These are phyloP conservation scores for Hoplostethus mediterraneus DNA, from an alignment of 2,797 vertebrate genomes.

Conservation along the genomic window DNA sequence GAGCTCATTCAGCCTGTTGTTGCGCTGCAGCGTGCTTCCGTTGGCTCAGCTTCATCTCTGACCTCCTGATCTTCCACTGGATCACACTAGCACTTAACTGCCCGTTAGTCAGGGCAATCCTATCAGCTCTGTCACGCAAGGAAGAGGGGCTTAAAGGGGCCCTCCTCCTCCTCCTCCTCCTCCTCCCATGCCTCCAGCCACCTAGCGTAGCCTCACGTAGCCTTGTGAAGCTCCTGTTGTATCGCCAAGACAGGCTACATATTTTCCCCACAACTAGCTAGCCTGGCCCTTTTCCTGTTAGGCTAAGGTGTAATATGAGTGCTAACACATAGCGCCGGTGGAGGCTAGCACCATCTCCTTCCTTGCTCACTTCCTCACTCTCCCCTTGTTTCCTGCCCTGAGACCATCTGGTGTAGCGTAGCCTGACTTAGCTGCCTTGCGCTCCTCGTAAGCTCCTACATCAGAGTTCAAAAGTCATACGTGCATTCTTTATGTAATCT, in stretches of 20 bases:
- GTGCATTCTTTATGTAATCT: no score
- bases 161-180: conserved; percentile 5
- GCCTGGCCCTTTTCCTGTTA: conserved; percentile 29
- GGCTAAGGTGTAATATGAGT: conserved; percentile 17
- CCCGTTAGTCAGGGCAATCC: conserved; percentile 85
- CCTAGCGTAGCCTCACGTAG: conserved; percentile 27
- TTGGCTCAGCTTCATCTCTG: conserved; percentile 37
- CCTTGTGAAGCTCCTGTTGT: conserved; percentile 26
- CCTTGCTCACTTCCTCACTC: conserved; percentile 7
- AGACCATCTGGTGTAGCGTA: conserved; percentile 27
- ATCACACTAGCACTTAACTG: conserved; percentile 85
- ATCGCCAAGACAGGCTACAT: conserved; percentile 33
- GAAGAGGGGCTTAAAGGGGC: conserved; percentile 80
- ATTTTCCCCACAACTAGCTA: conserved; percentile 24
- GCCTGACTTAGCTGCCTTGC: conserved; percentile 20
- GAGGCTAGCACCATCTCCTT: conserved; percentile 16
- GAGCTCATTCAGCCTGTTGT: conserved; percentile 33
- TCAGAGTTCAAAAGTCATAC: no score
- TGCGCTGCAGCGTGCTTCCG: conserved; percentile 21
- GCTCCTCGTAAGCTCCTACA: no score
- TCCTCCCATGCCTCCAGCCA: conserved; percentile 5
- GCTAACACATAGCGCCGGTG: conserved; percentile 32
- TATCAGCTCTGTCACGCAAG: conserved; percentile 87
- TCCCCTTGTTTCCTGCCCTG: conserved; percentile 21
- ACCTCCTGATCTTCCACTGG: conserved; percentile 83